Conservation (phyloP, 2,888 invertebrate genomes). For the Leptinotarsa tumamoca region DNA sequence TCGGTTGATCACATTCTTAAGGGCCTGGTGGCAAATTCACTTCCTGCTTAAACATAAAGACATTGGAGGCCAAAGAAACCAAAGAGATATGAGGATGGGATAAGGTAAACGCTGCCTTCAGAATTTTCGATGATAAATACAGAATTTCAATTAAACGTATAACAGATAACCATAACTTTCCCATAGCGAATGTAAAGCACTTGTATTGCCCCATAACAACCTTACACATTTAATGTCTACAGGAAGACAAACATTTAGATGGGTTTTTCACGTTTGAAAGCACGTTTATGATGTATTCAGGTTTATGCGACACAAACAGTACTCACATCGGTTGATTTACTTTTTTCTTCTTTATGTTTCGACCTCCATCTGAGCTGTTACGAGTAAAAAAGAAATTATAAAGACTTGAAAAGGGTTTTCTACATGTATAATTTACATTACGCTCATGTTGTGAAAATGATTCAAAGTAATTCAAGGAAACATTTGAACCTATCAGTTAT, state of each 20-base stretch:
- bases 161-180: slow-evolving; percentile 5
- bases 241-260: slow-evolving; percentile 17
- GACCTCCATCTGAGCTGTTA: slow-evolving; percentile 5
- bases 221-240: background rate
- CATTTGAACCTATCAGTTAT: background rate
- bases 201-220: slow-evolving; percentile 4
- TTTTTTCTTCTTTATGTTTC: slow-evolving; percentile 6
- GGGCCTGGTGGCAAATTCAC: too few relatives aligned
- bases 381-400: background rate
- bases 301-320: slow-evolving; percentile 25
- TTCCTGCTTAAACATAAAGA: too few relatives aligned
- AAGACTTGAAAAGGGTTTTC: background rate
- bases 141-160: background rate
- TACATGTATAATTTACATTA: background rate
- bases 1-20: too few relatives aligned
- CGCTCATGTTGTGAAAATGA: background rate
- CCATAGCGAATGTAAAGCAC: slow-evolving; percentile 16
- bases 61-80: background rate
- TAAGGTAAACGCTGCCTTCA: background rate
- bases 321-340: slow-evolving; percentile 17
- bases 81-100: background rate
- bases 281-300: slow-evolving; percentile 19
- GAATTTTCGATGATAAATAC: background rate
- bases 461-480: background rate
- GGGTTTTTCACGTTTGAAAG: slow-evolving; percentile 18